phyloP scores from a whole-genome alignment of 1,140 invertebrate genomes.

The Cardiocondyla obscurior region DNA sequence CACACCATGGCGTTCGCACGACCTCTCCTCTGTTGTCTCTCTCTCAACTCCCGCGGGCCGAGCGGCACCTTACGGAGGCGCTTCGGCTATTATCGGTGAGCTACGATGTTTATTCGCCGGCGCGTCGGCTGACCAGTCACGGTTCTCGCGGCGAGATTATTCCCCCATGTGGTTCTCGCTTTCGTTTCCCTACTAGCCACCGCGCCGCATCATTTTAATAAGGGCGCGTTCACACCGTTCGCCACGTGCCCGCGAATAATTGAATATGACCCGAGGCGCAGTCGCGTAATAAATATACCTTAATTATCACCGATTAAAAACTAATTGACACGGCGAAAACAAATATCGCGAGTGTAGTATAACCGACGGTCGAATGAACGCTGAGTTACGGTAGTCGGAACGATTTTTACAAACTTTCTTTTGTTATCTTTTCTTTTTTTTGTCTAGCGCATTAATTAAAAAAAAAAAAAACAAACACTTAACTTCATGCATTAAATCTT shows the following conservation, averaged over 20 bases:
- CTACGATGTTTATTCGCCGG: conserved; percentile 81
- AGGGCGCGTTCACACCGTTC: conserved; percentile 11
- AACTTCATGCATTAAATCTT: too few relatives aligned
- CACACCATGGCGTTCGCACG: conserved; percentile 76
- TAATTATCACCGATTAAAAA: too few relatives aligned
- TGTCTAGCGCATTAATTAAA: too few relatives aligned
- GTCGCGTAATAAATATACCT: too few relatives aligned
- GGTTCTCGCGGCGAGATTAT: conserved; percentile 72
- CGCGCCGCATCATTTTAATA: not conserved
- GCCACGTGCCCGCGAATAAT: not conserved
- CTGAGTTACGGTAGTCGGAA: too few relatives aligned
- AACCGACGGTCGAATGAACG: too few relatives aligned
- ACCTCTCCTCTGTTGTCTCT: conserved; percentile 68
- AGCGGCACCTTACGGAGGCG: conserved; percentile 70
- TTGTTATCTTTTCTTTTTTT: too few relatives aligned
- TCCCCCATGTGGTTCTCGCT: conserved; percentile 64
- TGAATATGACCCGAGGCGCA: not conserved
- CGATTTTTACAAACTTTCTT: too few relatives aligned
- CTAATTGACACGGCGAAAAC: too few relatives aligned
- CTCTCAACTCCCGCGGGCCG: conserved; percentile 61
- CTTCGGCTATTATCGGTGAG: conserved; percentile 81
- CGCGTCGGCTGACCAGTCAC: conserved; percentile 75
- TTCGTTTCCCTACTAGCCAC: conserved; percentile 60
- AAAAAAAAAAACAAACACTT: not conserved
- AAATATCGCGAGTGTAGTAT: too few relatives aligned